Base-by-base conservation (phyloP, 2,888 invertebrate genomes). In the Sabatieria punctata region DNA sequence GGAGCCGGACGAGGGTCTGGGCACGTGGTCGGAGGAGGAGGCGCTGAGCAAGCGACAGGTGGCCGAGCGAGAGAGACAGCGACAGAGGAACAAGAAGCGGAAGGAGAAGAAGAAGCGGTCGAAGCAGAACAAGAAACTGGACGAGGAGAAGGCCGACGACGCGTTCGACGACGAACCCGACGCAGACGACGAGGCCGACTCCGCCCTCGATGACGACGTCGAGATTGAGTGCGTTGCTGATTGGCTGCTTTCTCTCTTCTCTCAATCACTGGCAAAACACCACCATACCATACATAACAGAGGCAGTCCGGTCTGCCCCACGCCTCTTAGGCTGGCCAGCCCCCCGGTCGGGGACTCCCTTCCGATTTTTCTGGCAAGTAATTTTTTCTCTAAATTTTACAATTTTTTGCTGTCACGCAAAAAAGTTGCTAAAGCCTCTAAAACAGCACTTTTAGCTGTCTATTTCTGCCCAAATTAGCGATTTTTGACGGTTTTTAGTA, bases 1-100 rank as follows among this genome's bases (percentile, higher is more conserved):
- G n/a, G n/a, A n/a, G n/a, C n/a, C n/a, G n/a, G n/a, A n/a, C n/a
- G 19, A 23, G 23, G 23, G n/a, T 18, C 24, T 3, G 18, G 15
- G 33, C 8, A 47, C 22, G 27, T n/a, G n/a, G n/a, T n/a, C n/a
- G n/a, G n/a, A n/a, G n/a, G n/a, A n/a, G n/a, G 43, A 6, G 36
- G 25, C 18, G 11, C 19, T 24, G 15, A 15, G 19, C 22, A 19
- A 23, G 35, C 3, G n/a, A 30, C 2, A 24, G 41, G 26, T 23
- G 21, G 18, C 21, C 52, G 63, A 64, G 57, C 63, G 62, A 51
- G 63, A 63, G 53, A 63, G 62, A 57, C 58, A 57, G 48, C 49
- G 57, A 3, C 57, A 55, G 50, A 59, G 56, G 49, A 55, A 54
- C 41, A 47, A 56, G 13, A 46, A 49, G n/a, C 41, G 52, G 41